Evolutionary conservation across 2,888 invertebrate species (phyloP).

Genomic region (Temnothorax ravouxi): DNA sequence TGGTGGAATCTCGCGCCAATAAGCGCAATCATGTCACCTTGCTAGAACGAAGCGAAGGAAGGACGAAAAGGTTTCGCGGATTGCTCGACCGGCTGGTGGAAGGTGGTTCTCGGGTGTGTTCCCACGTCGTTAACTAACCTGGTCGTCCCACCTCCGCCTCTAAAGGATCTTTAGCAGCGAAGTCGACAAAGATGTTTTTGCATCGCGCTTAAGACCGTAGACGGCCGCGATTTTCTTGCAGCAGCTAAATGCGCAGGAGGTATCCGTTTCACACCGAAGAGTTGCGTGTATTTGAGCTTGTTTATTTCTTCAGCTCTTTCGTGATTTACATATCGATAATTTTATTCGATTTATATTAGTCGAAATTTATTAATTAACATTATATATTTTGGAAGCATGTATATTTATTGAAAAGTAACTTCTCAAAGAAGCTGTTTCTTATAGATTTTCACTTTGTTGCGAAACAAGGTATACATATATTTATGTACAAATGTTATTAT

Average conservation of each 20-base stretch:
- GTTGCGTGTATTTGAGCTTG: background rate
- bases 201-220: constrained; percentile 55
- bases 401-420: background rate
- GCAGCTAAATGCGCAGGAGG: background rate
- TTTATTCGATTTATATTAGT: background rate
- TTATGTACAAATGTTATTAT: background rate
- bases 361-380: background rate
- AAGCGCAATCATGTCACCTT: constrained; percentile 77
- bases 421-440: background rate
- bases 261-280: constrained; percentile 17
- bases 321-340: background rate
- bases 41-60: constrained; percentile 45
- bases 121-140: constrained; percentile 76
- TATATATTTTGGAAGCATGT: background rate
- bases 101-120: constrained; percentile 68
- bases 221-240: constrained; percentile 34
- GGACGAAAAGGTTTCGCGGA: constrained; percentile 48
- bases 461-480: background rate
- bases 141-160: constrained; percentile 61
- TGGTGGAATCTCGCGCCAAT: constrained; percentile 74
- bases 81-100: constrained; percentile 36
- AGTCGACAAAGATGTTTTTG: constrained; percentile 63
- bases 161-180: constrained; percentile 41
- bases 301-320: background rate
- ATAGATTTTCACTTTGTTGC: background rate